Conservation (phyloP, 2,113 vertebrate genomes). For the Oceanodroma tethys region DNA sequence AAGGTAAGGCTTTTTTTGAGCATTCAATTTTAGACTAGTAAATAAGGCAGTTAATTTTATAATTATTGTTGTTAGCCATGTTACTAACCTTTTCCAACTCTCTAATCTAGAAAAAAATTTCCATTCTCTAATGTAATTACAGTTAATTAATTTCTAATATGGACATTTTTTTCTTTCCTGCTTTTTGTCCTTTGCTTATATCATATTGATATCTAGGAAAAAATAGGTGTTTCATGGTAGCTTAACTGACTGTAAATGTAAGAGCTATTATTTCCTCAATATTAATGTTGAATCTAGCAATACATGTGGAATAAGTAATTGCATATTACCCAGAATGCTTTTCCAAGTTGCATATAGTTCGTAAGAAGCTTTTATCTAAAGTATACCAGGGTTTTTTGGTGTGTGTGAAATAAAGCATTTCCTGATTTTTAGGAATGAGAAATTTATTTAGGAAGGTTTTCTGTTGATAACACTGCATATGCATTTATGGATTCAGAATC, state of each 20-base stretch:
- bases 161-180: neutral
- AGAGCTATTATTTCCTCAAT: neutral
- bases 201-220: neutral
- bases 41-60: neutral
- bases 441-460: neutral
- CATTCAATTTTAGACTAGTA: neutral
- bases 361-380: neutral
- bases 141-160: neutral
- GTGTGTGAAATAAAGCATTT: neutral
- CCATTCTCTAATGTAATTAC: neutral
- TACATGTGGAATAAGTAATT: neutral
- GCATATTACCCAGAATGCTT: neutral
- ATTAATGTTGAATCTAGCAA: neutral
- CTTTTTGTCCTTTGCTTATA: neutral
- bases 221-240: neutral
- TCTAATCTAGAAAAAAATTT: neutral
- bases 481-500: neutral
- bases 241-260: neutral
- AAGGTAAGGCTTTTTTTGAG: neutral
- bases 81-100: neutral
- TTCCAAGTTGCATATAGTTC: neutral
- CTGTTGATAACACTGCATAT: neutral
- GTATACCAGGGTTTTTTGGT: neutral
- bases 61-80: neutral
- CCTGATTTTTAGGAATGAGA: neutral